phyloP scores from a whole-genome alignment of 1,140 invertebrate species.

The Zaprionus davidi region DNA sequence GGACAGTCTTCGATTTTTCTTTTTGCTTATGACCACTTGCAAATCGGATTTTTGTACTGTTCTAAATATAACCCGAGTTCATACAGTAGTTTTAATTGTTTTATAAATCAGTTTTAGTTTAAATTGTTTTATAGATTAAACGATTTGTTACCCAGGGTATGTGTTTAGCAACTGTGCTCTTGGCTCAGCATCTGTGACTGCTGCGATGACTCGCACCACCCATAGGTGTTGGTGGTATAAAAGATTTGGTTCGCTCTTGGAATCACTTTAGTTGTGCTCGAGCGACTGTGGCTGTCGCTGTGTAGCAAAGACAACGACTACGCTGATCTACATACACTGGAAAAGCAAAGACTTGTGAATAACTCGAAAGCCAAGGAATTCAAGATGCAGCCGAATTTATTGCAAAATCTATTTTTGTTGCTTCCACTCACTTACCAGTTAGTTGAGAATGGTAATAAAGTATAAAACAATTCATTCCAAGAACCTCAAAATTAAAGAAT shows the following conservation, averaged over 20 bases:
- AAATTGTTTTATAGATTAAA: neutral
- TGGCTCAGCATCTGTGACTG: neutral
- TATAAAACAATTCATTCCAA: neutral
- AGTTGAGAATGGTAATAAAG: conserved; percentile 54
- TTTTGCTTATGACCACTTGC: neutral
- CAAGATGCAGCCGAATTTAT: conserved; percentile 45
- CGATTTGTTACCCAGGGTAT: neutral
- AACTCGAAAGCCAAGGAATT: neutral
- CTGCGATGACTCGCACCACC: conserved; percentile 15
- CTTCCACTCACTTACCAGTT: conserved; percentile 64
- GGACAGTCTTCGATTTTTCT: neutral
- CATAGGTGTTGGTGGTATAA: conserved; percentile 49
- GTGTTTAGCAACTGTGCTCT: neutral
- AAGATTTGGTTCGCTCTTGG: conserved; percentile 48
- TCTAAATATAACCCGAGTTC: too few relatives aligned
- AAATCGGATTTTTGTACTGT: too few relatives aligned
- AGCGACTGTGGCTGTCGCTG: conserved; percentile 36
- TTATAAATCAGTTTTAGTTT: too few relatives aligned
- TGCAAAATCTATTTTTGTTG: conserved; percentile 64
- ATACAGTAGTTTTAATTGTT: too few relatives aligned
- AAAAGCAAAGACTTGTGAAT: conserved; percentile 4
- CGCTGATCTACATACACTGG: neutral
- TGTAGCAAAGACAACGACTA: conserved; percentile 7
- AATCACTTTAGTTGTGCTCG: conserved; percentile 54
- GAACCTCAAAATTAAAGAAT: neutral